Percentiles rank a stretch among this genome's conserved stretches.
Evolutionary conservation across 2,797 vertebrate genomes (phyloP).

Genomic region (Helicolenus hilgendorfi): DNA sequence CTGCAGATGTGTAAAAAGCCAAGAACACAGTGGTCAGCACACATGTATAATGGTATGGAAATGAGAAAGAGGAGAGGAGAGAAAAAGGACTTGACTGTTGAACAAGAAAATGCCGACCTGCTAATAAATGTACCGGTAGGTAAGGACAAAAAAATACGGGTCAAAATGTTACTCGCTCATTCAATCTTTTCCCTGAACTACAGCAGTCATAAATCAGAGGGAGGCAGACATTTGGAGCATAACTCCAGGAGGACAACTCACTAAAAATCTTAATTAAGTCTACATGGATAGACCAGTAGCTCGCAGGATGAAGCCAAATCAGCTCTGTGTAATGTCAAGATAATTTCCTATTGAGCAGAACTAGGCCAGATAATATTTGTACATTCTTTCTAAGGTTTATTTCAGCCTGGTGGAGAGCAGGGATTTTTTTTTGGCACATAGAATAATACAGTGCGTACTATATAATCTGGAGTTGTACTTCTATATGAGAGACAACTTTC

Average conservation of each 20-base stretch:
- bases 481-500: neutral
- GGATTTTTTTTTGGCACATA: neutral
- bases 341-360: slow-evolving; percentile 65
- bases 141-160: neutral
- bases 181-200: slow-evolving; percentile 46
- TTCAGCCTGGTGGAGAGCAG: neutral
- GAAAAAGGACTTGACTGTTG: neutral
- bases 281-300: slow-evolving; percentile 57
- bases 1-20: neutral
- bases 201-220: slow-evolving; percentile 65
- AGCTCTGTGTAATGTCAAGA: slow-evolving; percentile 53
- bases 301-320: slow-evolving; percentile 60
- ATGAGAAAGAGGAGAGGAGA: slow-evolving; percentile 17
- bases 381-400: slow-evolving; percentile 48
- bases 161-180: slow-evolving; percentile 19
- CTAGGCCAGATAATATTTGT: slow-evolving; percentile 56
- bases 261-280: slow-evolving; percentile 81
- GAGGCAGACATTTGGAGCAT: slow-evolving; percentile 53
- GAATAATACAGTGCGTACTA: neutral
- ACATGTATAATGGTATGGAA: slow-evolving; percentile 36
- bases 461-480: neutral
- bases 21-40: neutral
- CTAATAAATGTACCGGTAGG: slow-evolving; percentile 43
- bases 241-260: slow-evolving; percentile 72
- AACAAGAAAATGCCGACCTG: slow-evolving; percentile 12